Percentiles rank a stretch among this genome's conserved stretches.
These are phyloP conservation scores for Bradypus variegatus DNA, from an alignment of 2,797 vertebrate species.

Conservation along the genomic window DNA sequence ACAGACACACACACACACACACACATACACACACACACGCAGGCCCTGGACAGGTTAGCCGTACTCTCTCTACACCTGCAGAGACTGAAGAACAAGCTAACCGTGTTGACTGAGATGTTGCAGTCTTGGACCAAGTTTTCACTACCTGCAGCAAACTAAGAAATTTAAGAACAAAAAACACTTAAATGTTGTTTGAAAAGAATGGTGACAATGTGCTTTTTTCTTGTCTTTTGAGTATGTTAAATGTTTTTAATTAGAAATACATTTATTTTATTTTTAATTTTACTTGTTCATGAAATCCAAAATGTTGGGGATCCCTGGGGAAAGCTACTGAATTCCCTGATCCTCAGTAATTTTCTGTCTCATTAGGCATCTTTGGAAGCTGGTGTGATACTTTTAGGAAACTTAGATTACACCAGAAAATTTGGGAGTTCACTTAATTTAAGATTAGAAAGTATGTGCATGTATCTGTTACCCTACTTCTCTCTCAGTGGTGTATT, in stretches of 20 bases:
- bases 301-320: not conserved
- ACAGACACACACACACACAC: not conserved
- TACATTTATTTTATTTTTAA: not conserved
- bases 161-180: not conserved
- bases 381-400: not conserved
- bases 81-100: accelerated
- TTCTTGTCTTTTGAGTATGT: not conserved
- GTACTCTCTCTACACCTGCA: accelerated
- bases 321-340: not conserved
- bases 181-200: not conserved
- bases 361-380: not conserved
- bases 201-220: no score
- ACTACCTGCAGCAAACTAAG: not conserved
- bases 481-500: not conserved
- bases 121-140: not conserved
- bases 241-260: not conserved
- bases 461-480: no score
- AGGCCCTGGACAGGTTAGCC: not conserved
- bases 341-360: not conserved
- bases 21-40: accelerated
- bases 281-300: not conserved
- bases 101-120: accelerated
- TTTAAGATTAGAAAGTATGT: not conserved
- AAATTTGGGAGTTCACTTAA: not conserved
- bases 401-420: not conserved